phyloP scores from a whole-genome alignment of 23 tunicate species.

The Trididemnum miniatum region DNA sequence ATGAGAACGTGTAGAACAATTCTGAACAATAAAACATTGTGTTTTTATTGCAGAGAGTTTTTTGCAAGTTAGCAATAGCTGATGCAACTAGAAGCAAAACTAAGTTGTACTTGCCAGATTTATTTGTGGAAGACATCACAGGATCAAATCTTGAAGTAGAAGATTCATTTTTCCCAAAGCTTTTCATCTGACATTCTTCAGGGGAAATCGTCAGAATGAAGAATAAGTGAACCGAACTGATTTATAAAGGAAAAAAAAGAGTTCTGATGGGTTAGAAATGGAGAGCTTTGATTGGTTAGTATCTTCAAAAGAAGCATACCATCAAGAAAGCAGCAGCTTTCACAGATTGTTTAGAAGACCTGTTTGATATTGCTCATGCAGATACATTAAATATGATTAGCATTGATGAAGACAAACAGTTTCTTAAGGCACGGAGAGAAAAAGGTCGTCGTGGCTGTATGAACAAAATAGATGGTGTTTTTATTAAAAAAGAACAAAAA shows the following conservation, averaged over 20 bases:
- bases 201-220: too few relatives aligned
- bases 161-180: too few relatives aligned
- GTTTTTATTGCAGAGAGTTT: neutral
- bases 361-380: constrained; percentile 20
- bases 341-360: constrained; percentile 4
- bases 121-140: neutral
- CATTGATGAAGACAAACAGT: constrained; percentile 8
- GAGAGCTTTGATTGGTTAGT: neutral
- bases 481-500: neutral
- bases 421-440: constrained; percentile 2
- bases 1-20: neutral
- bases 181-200: too few relatives aligned
- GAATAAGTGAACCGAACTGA: too few relatives aligned
- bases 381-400: constrained; percentile 1
- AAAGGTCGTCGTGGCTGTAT: neutral
- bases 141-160: neutral
- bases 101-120: neutral
- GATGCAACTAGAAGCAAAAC: neutral
- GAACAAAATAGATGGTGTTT: constrained; percentile 14
- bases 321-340: neutral
- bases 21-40: neutral
- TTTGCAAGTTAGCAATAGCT: neutral
- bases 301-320: neutral
- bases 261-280: too few relatives aligned
- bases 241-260: too few relatives aligned